Evolutionary conservation across 2,888 invertebrate genomes (phyloP), one percentile per base, ranked within the genome.

Genomic region (Cosmia trapezina): DNA sequence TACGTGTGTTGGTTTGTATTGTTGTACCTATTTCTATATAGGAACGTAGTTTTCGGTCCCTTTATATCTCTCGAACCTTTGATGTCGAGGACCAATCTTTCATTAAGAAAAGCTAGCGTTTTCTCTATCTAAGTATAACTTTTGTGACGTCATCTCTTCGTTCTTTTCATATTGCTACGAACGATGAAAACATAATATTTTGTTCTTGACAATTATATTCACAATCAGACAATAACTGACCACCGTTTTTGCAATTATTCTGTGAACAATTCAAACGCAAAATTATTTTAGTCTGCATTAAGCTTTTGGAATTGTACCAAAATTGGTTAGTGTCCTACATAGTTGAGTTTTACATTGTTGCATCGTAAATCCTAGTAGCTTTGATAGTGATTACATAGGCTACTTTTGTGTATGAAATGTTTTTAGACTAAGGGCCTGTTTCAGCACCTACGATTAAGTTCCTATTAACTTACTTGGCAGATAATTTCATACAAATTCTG

Each of bases 251-350:
- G 37, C 68, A 76, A 83, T 80, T 76, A 68, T 77, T 60, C 62
- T 70, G 69, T 83, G 37, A 6, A 37, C 6, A 28, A 76, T 76
- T 81, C 75, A 82, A 82, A 73, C 56, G 71, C 69, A 71, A 84
- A 85, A 86, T 86, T 64, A 82, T 86, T 83, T 78, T 69, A 83
- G 74, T 69, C 68, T 64, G 74, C 76, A 76, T 63, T 63, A 70
- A 68, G 80, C 81, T 82, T 76, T 89, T 90, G 90, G 89, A 90
- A 86, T 83, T 84, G 83, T 85, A 88, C 89, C 89, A 89, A 89
- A 89, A 91, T 78, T 86, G 84, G 80, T 85, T 83, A 79, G 66
- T 84, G 83, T 79, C 78, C 84, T 85, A 84, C 79, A 82, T 86
- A 85, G 75, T 80, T 83, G 84, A 85, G 81, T 87, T 87, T 88